Evolutionary conservation across 2,888 invertebrate genomes (phyloP).

Genomic region (Callimorpha dominula): DNA sequence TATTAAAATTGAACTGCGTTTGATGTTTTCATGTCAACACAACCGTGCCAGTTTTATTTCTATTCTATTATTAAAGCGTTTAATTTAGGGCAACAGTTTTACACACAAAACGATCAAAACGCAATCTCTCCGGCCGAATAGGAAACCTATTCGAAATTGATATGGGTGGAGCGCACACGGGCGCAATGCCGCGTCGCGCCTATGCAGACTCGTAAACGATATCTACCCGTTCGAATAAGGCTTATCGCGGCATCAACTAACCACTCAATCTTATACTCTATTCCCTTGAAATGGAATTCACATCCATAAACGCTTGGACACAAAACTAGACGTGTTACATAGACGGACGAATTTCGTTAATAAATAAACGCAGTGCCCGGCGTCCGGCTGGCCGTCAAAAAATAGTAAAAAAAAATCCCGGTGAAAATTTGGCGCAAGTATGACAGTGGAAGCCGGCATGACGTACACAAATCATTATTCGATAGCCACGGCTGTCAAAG

Average conservation of each 20-base stretch:
- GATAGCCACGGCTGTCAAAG: conserved; percentile 79
- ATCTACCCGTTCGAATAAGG: conserved; percentile 61
- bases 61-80: conserved; percentile 85
- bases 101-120: conserved; percentile 85
- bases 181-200: conserved; percentile 79
- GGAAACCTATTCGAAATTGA: conserved; percentile 86
- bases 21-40: conserved; percentile 70
- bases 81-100: conserved; percentile 86
- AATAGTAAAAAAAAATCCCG: conserved; percentile 74
- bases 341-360: conserved; percentile 84
- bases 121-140: conserved; percentile 83
- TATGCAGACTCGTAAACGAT: conserved; percentile 83
- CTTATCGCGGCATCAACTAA: conserved; percentile 49
- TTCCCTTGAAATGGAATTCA: conserved; percentile 54
- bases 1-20: conserved; percentile 67
- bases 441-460: conserved; percentile 77
- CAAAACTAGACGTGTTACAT: conserved; percentile 71
- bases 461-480: conserved; percentile 82
- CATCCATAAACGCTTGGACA: conserved; percentile 39
- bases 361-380: conserved; percentile 84
- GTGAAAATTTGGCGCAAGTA: conserved; percentile 84
- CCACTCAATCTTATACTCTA: conserved; percentile 60
- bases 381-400: conserved; percentile 74
- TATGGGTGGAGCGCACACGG: conserved; percentile 83
- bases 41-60: conserved; percentile 74